Conservation (phyloP, 2,797 vertebrate species). For the Melanotaenia parkinsoni region DNA sequence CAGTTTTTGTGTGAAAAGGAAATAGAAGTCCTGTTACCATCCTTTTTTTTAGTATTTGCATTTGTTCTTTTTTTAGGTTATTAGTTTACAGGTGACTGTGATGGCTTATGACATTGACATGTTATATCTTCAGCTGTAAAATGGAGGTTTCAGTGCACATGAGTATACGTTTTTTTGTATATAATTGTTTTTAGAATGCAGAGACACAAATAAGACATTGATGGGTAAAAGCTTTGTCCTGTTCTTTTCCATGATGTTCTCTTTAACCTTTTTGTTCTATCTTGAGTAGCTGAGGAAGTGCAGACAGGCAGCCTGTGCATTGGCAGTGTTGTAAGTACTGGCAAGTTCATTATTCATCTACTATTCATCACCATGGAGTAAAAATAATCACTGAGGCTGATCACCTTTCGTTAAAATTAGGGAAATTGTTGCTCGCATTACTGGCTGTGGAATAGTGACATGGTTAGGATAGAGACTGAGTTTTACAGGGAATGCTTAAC, state of each 20-base stretch:
- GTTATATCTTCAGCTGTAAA: neutral
- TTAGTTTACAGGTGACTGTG: neutral
- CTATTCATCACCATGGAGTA: conserved; percentile 34
- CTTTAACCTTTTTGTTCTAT: conserved; percentile 1
- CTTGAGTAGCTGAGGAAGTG: conserved; percentile 3
- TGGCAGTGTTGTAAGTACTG: conserved; percentile 24
- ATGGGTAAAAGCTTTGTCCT: conserved; percentile 7
- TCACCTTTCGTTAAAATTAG: conserved; percentile 10
- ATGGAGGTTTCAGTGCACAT: neutral
- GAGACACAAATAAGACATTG: neutral
- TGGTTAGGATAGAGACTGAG: conserved; percentile 7
- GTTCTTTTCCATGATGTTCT: neutral
- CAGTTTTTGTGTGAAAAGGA: conserved; percentile 24
- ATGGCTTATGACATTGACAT: neutral
- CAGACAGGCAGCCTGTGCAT: conserved; percentile 11
- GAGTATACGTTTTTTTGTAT: neutral
- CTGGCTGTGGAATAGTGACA: conserved; percentile 8
- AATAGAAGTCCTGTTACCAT: conserved; percentile 35
- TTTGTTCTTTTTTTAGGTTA: neutral
- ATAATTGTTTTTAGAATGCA: neutral
- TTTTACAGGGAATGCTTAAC: conserved; percentile 14
- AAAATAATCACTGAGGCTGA: conserved; percentile 26
- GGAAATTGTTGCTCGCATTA: conserved; percentile 8
- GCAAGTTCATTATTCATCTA: conserved; percentile 39
- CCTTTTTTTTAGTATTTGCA: conserved; percentile 19